phyloP scores from a whole-genome alignment of 2,888 invertebrate genomes.

The Dioctria rufipes region DNA sequence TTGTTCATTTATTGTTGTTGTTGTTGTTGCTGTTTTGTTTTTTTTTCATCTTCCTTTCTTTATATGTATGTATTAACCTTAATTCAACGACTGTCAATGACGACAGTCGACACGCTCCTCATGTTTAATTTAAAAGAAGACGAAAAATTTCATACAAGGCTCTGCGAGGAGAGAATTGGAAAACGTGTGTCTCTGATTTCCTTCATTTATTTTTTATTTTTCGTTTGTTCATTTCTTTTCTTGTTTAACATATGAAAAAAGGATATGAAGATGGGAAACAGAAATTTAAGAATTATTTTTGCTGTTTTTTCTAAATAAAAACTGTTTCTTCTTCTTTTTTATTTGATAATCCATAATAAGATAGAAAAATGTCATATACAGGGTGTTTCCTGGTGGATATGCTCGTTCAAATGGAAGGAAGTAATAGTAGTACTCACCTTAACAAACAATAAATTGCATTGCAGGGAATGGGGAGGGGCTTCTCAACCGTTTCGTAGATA shows the following conservation, averaged over 20 bases:
- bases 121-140: conserved; percentile 8
- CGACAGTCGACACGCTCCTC: neutral
- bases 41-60: neutral
- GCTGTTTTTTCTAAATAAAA: too few species aligned
- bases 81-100: neutral
- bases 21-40: neutral
- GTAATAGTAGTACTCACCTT: too few species aligned
- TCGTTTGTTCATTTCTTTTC: neutral
- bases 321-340: too few species aligned
- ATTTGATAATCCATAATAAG: too few species aligned
- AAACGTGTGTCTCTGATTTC: neutral
- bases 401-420: too few species aligned
- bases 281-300: neutral
- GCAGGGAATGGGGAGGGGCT: too few species aligned
- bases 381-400: too few species aligned
- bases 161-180: neutral
- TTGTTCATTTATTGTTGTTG: conserved; percentile 7
- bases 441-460: too few species aligned
- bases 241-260: neutral
- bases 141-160: neutral
- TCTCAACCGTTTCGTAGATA: too few species aligned
- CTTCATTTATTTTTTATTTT: neutral
- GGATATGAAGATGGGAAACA: neutral
- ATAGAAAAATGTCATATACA: too few species aligned
- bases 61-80: too few species aligned